Evolutionary conservation across 2,888 invertebrate species (phyloP).

Genomic region (Acrocera orbiculus): DNA sequence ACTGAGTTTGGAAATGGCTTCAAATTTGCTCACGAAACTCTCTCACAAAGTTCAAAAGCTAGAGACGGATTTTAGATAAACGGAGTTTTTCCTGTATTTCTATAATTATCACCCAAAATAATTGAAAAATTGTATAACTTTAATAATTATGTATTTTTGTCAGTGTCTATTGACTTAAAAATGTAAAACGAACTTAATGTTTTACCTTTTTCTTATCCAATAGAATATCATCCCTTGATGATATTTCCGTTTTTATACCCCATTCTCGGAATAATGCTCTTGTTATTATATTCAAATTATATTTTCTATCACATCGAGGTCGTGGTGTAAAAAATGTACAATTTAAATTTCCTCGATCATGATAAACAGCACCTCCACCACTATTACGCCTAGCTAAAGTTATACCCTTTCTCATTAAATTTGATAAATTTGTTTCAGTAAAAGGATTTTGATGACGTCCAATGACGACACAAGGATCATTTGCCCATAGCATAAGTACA

Average conservation of each 20-base stretch:
- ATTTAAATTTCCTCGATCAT: conserved; percentile 86
- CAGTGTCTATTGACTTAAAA: too few relatives aligned
- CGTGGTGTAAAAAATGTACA: conserved; percentile 78
- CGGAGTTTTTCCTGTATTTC: too few relatives aligned
- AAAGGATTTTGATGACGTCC: conserved; percentile 97
- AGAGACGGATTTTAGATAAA: too few relatives aligned
- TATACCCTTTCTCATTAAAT: conserved; percentile 47
- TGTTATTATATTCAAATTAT: conserved; percentile 75
- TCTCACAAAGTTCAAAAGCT: too few relatives aligned
- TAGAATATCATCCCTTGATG: conserved; percentile 72
- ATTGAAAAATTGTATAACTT: too few relatives aligned
- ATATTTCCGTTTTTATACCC: conserved; percentile 57
- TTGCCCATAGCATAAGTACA: conserved; percentile 80
- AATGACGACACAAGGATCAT: conserved; percentile 85
- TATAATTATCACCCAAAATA: too few relatives aligned
- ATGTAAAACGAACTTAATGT: too few relatives aligned
- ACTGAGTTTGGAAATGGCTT: too few relatives aligned
- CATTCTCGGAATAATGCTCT: conserved; percentile 67
- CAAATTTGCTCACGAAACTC: too few relatives aligned
- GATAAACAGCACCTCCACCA: conserved; percentile 93
- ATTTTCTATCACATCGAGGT: conserved; percentile 64
- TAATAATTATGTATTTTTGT: too few relatives aligned
- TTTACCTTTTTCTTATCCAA: conserved; percentile 45
- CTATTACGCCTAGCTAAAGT: conserved; percentile 76
- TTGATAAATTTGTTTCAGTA: conserved; percentile 68